phyloP scores from a whole-genome alignment of 2,797 vertebrate genomes.

The Spinibarbus caldwelli region DNA sequence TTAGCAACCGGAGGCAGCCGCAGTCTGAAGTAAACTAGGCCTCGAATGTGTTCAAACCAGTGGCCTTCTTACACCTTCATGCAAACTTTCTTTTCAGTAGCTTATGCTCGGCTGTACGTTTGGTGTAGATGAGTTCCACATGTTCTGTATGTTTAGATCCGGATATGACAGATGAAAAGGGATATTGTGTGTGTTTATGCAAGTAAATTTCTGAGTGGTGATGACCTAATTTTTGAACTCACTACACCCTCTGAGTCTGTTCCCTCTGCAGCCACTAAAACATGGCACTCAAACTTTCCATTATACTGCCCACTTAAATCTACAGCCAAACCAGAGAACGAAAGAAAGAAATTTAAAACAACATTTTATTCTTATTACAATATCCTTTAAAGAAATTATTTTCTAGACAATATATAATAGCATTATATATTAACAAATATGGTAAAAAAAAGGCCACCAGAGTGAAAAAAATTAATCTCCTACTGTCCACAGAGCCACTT shows the following conservation, averaged over 20 bases:
- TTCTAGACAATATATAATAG: background rate
- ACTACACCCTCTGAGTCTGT: background rate
- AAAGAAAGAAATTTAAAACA: background rate
- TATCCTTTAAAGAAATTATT: background rate
- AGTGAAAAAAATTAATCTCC: background rate
- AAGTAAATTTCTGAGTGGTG: background rate
- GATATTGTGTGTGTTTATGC: conserved; percentile 10
- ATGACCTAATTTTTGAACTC: conserved; percentile 25
- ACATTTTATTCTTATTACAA: background rate
- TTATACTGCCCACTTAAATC: conserved; percentile 38
- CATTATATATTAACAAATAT: background rate
- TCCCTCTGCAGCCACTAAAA: conserved; percentile 23
- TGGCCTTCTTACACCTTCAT: conserved; percentile 10
- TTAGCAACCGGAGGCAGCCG: conserved; percentile 75
- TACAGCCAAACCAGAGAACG: conserved; percentile 38
- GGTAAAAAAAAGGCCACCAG: background rate
- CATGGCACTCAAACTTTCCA: conserved; percentile 71
- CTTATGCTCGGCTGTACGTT: background rate
- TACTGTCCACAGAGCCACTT: background rate
- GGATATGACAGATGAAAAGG: background rate
- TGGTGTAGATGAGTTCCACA: background rate
- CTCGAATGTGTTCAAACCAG: conserved; percentile 25
- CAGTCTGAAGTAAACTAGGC: conserved; percentile 50
- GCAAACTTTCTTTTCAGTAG: background rate
- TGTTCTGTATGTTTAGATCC: conserved; percentile 6